Evolutionary conservation across 1,140 invertebrate genomes (phyloP), one percentile per base, ranked within the genome.

Genomic region (Drosophila watanabei): DNA sequence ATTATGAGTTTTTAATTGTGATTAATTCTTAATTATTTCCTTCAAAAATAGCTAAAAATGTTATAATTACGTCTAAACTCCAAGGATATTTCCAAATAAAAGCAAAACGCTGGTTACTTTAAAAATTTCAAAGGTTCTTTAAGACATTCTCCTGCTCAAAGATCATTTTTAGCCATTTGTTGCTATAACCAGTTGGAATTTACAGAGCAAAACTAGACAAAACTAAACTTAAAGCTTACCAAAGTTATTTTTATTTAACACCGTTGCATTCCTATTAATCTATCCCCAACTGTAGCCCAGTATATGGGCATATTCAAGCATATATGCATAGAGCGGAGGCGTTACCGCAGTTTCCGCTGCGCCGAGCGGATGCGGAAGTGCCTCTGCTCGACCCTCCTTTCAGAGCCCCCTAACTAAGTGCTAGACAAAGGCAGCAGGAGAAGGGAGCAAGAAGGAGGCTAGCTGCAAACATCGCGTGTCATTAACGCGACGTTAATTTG

Each of bases 401-500:
- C 10, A 5, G 10, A 37, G 43, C 16, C n/a, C 41, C 30, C 48
- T 16, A 20, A 54, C 33, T 33, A 79, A 72, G 77, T 80, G 68
- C 30, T 65, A 43, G 66, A 63, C 76, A 64, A 79, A 72, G 65
- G 20, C 41, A 35, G 33, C 2, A 18, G 9, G 52, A 57, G 51
- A 4, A 18, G 35, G 28, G 3, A 30, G 43, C 35, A 9, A 8
- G 10, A 8, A 45, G 20, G 20, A 8, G 24, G 1, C 10, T 4
- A 8, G 18, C 48, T 28, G 35, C 59, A 75, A 41, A 60, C 57
- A 68, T 60, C 41, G 79, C 78, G 73, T 84, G 82, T 81, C 86
- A 85, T 88, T 89, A 88, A 88, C 59, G 84, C 70, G 66, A 78
- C 84, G 80, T 87, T 88, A 87, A 87, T 87, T 87, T 84, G 84